A percentile compares a stretch with the other conserved stretches of the same genome.
phyloP scores from a whole-genome alignment of 2,888 invertebrate species.

The Lycaena phlaeas region DNA sequence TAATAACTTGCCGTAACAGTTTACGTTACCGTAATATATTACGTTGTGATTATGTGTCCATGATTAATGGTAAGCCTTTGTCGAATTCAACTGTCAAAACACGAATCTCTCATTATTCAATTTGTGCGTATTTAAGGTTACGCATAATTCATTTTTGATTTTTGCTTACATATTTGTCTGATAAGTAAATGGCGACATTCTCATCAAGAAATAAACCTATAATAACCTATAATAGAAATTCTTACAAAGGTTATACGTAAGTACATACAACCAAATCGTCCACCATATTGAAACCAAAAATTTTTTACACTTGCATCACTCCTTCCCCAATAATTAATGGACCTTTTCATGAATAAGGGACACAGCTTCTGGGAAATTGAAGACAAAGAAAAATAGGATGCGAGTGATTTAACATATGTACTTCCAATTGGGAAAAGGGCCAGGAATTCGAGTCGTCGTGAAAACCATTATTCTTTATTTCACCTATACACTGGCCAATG shows the following conservation, averaged over 20 bases:
- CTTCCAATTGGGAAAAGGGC: too few species aligned
- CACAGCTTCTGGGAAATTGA: too few species aligned
- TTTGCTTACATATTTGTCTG: background rate
- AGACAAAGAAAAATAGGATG: too few species aligned
- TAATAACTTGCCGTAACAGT: background rate
- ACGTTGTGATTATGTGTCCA: background rate
- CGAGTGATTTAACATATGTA: too few species aligned
- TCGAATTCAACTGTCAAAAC: background rate
- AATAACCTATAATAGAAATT: background rate
- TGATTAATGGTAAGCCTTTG: background rate
- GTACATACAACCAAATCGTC: too few species aligned
- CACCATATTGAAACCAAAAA: too few species aligned
- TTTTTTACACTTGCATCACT: too few species aligned
- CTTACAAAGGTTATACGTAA: background rate
- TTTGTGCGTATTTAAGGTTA: background rate
- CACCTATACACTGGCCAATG: too few species aligned
- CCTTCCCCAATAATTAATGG: too few species aligned
- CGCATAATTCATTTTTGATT: background rate
- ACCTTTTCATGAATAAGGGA: too few species aligned
- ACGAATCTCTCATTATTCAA: background rate
- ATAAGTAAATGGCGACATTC: background rate
- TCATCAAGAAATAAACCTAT: background rate
- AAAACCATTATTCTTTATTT: too few species aligned
- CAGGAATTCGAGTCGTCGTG: too few species aligned
- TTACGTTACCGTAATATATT: background rate